These are phyloP conservation scores for Protaetia brevitarsis DNA, from an alignment of 1,140 invertebrate species.

Conservation along the genomic window DNA sequence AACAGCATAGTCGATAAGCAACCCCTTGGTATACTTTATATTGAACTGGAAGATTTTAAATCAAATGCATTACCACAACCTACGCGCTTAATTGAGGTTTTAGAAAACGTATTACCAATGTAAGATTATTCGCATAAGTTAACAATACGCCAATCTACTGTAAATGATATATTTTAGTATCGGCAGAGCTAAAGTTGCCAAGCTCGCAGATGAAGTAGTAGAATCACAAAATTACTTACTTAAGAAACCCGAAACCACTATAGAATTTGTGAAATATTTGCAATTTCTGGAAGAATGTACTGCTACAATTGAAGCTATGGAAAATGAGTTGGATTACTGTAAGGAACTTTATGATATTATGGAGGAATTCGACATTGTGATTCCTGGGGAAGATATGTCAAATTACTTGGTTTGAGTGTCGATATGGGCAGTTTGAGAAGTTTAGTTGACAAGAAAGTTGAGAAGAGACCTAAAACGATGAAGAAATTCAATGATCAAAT, in stretches of 20 bases:
- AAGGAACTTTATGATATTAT: constrained; percentile 72
- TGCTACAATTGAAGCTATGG: constrained; percentile 60
- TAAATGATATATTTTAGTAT: constrained; percentile 47
- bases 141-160: neutral
- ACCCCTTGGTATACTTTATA: constrained; percentile 63
- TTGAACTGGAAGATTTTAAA: constrained; percentile 70
- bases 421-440: constrained; percentile 52
- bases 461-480: constrained; percentile 55
- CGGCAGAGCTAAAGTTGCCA: constrained; percentile 59
- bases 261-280: constrained; percentile 66
- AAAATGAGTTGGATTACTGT: constrained; percentile 62
- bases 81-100: constrained; percentile 61
- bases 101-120: constrained; percentile 55
- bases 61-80: constrained; percentile 65
- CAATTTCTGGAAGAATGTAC: constrained; percentile 65
- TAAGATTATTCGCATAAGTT: constrained; percentile 46
- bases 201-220: constrained; percentile 57
- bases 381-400: constrained; percentile 41
- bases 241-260: constrained; percentile 54
- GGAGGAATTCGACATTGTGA: constrained; percentile 65
- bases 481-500: constrained; percentile 58
- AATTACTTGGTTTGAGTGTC: constrained; percentile 48
- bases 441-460: constrained; percentile 55
- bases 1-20: constrained; percentile 56
- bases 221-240: constrained; percentile 61